A percentile compares a stretch with the other conserved stretches of the same genome.
Evolutionary conservation across 2,888 invertebrate genomes (phyloP).

Genomic region (Alentia gelatinosa): DNA sequence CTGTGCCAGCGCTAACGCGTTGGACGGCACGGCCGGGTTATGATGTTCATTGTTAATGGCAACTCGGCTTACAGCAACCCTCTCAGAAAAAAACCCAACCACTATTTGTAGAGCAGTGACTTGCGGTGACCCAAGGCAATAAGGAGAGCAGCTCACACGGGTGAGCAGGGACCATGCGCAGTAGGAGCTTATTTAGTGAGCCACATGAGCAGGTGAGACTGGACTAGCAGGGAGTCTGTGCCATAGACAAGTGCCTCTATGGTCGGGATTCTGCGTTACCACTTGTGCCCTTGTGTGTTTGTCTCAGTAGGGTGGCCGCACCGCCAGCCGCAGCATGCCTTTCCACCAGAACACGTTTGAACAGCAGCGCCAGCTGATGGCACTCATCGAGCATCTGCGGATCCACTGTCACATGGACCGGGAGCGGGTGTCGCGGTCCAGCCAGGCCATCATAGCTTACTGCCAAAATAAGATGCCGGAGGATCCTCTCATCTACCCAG

Average conservation of each 20-base stretch:
- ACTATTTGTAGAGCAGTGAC: not conserved
- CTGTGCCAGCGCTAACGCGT: not conserved
- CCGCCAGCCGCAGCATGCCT: conserved; percentile 38
- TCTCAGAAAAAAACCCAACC: too few relatives aligned
- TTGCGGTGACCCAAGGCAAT: not conserved
- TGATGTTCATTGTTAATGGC: not conserved
- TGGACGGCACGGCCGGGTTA: not conserved
- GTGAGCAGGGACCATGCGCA: not conserved
- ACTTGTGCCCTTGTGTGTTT: conserved; percentile 21
- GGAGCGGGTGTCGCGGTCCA: conserved; percentile 69
- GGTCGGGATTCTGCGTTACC: not conserved
- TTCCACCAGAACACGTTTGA: conserved; percentile 53
- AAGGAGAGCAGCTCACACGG: not conserved
- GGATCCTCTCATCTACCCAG: conserved; percentile 75
- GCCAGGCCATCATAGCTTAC: conserved; percentile 72
- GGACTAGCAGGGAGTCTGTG: conserved; percentile 31
- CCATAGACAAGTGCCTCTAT: not conserved
- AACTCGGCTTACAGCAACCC: too few relatives aligned
- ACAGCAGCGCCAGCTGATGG: conserved; percentile 69
- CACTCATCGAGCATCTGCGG: conserved; percentile 69
- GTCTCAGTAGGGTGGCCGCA: not conserved
- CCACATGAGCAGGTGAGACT: conserved; percentile 5
- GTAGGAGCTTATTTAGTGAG: not conserved
- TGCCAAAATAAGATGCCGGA: conserved; percentile 67
- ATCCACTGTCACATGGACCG: conserved; percentile 71